Evolutionary conservation across 1,140 invertebrate species (phyloP).

Genomic region (Octopus sinensis): DNA sequence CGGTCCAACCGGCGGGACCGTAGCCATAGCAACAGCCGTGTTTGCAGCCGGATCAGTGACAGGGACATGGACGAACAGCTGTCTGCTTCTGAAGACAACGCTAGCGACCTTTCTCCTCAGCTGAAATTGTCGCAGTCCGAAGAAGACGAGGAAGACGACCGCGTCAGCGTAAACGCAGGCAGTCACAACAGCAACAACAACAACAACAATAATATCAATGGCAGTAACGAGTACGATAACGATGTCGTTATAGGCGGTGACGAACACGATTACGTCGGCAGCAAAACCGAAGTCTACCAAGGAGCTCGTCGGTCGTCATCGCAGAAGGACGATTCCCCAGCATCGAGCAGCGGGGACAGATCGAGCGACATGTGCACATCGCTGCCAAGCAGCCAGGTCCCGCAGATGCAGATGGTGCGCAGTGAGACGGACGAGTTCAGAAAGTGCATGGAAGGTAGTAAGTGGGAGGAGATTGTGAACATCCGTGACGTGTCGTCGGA

Average conservation of each 20-base stretch:
- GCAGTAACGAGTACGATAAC: conserved; percentile 22
- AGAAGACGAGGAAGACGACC: neutral
- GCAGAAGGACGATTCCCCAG: conserved; percentile 8
- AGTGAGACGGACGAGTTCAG: conserved; percentile 54
- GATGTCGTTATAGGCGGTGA: conserved; percentile 12
- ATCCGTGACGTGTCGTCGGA: conserved; percentile 88
- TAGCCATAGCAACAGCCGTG: neutral
- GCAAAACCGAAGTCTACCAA: conserved; percentile 5
- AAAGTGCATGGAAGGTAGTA: conserved; percentile 36
- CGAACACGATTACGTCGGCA: neutral
- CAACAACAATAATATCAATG: conserved; percentile 43
- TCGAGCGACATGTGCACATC: neutral
- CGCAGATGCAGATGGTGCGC: conserved; percentile 39
- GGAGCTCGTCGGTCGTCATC: neutral
- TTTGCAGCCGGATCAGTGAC: neutral
- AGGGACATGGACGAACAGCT: neutral
- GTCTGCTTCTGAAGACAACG: neutral
- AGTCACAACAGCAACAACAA: conserved; percentile 14
- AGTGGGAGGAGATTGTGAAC: conserved; percentile 45
- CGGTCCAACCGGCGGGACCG: neutral
- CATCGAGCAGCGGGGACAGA: neutral
- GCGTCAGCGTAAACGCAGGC: neutral
- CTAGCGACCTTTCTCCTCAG: neutral
- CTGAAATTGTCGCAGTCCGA: neutral
- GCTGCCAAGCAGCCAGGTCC: neutral